phyloP scores from a whole-genome alignment of 2,797 vertebrate species.

The Peromyscus melanophrys region DNA sequence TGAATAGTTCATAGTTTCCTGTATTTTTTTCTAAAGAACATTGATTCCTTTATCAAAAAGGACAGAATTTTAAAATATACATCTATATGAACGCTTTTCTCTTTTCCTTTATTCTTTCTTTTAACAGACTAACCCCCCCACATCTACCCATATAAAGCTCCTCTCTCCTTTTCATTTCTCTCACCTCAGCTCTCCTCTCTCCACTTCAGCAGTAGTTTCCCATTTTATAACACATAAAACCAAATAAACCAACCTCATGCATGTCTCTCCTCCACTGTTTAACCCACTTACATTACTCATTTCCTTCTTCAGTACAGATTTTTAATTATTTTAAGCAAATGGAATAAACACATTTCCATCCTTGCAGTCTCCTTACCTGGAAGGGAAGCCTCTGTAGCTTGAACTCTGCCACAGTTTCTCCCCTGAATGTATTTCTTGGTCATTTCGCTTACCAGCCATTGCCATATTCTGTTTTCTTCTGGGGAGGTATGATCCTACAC shows the following conservation, averaged over 20 bases:
- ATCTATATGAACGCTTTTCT: neutral
- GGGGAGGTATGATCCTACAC: neutral
- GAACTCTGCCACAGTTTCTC: neutral
- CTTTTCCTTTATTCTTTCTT: neutral
- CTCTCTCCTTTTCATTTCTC: neutral
- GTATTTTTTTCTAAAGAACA: neutral
- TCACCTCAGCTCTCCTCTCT: neutral
- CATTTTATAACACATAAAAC: neutral
- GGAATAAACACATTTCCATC: neutral
- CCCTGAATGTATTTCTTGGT: neutral
- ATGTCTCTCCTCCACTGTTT: neutral
- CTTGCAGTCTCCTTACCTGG: neutral
- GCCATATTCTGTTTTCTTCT: slow-evolving; percentile 6
- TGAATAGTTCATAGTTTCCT: neutral
- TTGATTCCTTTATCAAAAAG: neutral
- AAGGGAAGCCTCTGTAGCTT: neutral
- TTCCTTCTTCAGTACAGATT: neutral
- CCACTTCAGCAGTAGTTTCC: neutral
- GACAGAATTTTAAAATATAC: neutral
- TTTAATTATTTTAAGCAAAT: neutral
- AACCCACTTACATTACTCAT: neutral
- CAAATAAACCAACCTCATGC: neutral
- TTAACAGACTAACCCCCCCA: neutral
- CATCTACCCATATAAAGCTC: too few relatives aligned
- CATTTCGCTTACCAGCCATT: neutral